Percentiles rank a stretch among this genome's conserved stretches.
phyloP scores from a whole-genome alignment of 2,797 vertebrate species.

The Harpia harpyja region DNA sequence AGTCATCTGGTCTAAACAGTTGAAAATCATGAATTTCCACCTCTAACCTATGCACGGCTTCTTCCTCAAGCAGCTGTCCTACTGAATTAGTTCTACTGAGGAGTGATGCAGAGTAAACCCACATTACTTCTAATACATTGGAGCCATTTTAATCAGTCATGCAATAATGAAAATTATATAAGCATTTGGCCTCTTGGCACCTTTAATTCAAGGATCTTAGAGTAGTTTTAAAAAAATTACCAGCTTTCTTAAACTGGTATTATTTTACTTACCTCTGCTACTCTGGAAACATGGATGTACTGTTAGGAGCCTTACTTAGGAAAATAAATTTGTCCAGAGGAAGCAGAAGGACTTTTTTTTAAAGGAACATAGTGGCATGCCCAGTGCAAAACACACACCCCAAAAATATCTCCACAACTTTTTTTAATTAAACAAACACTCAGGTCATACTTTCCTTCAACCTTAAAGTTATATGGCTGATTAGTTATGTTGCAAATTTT shows the following conservation, averaged over 20 bases:
- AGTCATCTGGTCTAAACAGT: background rate
- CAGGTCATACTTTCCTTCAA: background rate
- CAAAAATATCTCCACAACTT: background rate
- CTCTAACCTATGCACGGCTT: background rate
- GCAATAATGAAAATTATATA: background rate
- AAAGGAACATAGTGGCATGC: background rate
- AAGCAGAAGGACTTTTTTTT: background rate
- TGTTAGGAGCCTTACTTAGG: background rate
- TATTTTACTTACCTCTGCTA: background rate
- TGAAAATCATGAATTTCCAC: background rate
- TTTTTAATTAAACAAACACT: background rate
- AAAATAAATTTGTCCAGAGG: background rate
- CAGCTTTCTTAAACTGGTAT: background rate
- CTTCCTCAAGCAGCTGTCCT: constrained; percentile 6
- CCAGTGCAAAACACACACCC: background rate
- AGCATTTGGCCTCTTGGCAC: background rate
- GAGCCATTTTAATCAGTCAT: constrained; percentile 9
- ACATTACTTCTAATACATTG: background rate
- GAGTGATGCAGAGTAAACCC: background rate
- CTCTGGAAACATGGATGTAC: background rate
- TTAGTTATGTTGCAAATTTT: background rate
- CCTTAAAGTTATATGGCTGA: background rate
- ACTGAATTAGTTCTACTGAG: constrained; percentile 7
- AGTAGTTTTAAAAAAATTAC: background rate
- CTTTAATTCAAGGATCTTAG: background rate